Base-by-base conservation (phyloP, 2,888 invertebrate species). In the Watsonalla cultraria region DNA sequence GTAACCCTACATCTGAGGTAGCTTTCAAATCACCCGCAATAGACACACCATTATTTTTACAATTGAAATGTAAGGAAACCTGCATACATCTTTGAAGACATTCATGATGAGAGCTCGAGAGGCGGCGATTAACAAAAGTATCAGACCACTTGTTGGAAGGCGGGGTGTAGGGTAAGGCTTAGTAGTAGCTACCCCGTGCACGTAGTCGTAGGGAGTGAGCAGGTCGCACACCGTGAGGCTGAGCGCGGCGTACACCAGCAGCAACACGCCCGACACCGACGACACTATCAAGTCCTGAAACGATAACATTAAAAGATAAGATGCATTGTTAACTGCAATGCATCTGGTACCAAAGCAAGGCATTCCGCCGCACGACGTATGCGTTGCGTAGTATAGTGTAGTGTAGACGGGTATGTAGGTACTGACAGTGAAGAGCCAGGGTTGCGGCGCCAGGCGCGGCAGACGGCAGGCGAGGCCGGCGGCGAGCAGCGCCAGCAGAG, bases 281-380 rank as follows among this genome's bases (percentile, higher is more conserved):
- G 74, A 76, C n/a, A 72, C 51, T 11, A 76, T 61, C 7, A 83
- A 62, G 50, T 84, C 81, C 83, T 83, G 73, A 5, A 59, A 65
- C 45, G 34, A 37, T 0, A 53, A 15, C 42, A 45, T 13, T 34
- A 33, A n/a, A n/a, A n/a, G n/a, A n/a, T n/a, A n/a, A n/a, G n/a
- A n/a, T n/a, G n/a, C 13, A 45, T 11, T 9, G 5, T 42, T 42
- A 42, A 4, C 5, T 9, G 2, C 9, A 42, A 42, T 42, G 11
- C 9, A 42, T 5, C 11, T 7, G 2, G 11, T 42, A 5, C n/a
- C 7, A 11, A 42, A 42, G 11, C 42, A 5, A 2, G 11, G 42
- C 42, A 42, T 42, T 9, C 24, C 4, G 4, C 24, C 24, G 24
- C 24, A 24, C 24, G 24, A 24, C 2, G 4, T 15, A 11, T 33